A percentile compares a stretch with the other conserved stretches of the same genome.
Evolutionary conservation across 2,797 vertebrate genomes (phyloP).

Genomic region (Periophthalmus magnuspinnatus): DNA sequence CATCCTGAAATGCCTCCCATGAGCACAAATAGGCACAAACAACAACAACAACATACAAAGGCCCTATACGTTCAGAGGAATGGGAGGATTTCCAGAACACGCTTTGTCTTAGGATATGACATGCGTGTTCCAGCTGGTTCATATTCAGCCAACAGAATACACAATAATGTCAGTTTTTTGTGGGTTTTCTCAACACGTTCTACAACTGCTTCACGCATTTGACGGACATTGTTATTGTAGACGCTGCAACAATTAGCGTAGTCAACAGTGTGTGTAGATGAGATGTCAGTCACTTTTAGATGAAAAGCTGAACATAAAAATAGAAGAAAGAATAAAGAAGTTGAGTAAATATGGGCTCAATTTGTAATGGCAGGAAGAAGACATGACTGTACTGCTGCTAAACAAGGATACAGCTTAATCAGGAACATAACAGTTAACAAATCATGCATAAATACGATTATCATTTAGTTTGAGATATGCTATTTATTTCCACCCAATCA

Average conservation of each 20-base stretch:
- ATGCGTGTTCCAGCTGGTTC: conserved; percentile 29
- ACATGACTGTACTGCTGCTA: not conserved
- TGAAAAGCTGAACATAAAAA: not conserved
- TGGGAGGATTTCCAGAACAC: not conserved
- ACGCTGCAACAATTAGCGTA: conserved; percentile 15
- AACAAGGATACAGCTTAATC: not conserved
- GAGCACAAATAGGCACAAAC: not conserved
- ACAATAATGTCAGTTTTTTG: not conserved
- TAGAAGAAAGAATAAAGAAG: conserved; percentile 2
- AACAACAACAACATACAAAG: conserved; percentile 8
- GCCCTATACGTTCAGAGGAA: not conserved
- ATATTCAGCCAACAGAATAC: conserved; percentile 12
- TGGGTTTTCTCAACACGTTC: conserved; percentile 1
- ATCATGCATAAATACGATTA: not conserved
- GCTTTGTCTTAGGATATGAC: conserved; percentile 22
- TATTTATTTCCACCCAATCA: not conserved
- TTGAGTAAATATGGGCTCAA: not conserved
- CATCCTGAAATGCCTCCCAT: conserved; percentile 4
- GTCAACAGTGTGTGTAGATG: not conserved
- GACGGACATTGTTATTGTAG: conserved; percentile 20
- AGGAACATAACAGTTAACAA: not conserved
- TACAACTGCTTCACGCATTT: conserved; percentile 7
- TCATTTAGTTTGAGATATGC: not conserved
- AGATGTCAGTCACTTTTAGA: not conserved
- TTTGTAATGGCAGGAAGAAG: conserved; percentile 1